Conservation (phyloP, 2,888 invertebrate species). For the Nesidiocoris tenuis region DNA sequence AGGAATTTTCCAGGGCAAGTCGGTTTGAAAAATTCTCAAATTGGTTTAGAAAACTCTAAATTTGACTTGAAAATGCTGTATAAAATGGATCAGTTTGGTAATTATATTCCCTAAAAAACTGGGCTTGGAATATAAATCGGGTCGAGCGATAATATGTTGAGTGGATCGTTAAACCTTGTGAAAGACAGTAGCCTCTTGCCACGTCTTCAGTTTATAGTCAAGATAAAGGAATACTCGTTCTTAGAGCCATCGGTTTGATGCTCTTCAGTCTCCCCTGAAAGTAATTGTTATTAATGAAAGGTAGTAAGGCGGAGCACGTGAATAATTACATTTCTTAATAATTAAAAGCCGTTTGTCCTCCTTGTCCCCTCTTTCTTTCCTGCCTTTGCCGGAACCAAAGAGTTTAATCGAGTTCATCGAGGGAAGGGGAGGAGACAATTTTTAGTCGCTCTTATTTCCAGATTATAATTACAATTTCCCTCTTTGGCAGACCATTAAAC, state of each 20-base stretch:
- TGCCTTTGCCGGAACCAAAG: not conserved
- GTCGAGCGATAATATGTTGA: no score
- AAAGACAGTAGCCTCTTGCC: no score
- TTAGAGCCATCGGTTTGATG: not conserved
- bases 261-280: not conserved
- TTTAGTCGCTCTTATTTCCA: constrained; percentile 27
- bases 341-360: constrained; percentile 18
- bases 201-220: no score
- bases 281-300: not conserved
- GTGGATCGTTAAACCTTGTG: no score
- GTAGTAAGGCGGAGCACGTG: not conserved
- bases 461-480: constrained; percentile 37
- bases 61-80: no score
- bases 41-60: no score
- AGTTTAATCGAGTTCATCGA: constrained; percentile 31
- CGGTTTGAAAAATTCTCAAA: no score
- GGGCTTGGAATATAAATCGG: no score
- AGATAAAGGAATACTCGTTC: no score
- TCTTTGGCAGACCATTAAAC: constrained; percentile 35
- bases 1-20: no score
- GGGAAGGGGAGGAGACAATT: constrained; percentile 4
- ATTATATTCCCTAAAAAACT: no score
- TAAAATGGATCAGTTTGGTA: no score
- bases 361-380: not conserved
- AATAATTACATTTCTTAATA: constrained; percentile 33